Conservation (phyloP, 2,113 vertebrate species). For the Montifringilla adamsi region DNA sequence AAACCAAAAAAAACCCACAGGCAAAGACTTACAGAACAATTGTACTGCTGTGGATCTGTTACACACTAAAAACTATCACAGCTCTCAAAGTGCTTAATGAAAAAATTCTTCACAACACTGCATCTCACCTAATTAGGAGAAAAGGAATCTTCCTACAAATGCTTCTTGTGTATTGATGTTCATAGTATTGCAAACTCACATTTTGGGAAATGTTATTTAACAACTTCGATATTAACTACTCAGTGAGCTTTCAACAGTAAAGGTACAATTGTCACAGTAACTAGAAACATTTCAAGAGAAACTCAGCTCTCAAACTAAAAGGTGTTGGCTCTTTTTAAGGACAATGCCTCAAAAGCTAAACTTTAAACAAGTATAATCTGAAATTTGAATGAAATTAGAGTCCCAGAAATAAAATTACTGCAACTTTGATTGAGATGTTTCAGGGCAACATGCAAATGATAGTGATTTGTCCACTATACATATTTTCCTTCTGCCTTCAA, state of each 20-base stretch:
- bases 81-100: not conserved
- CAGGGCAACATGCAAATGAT: not conserved
- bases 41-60: not conserved
- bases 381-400: not conserved
- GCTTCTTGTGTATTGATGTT: not conserved
- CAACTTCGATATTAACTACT: not conserved
- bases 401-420: not conserved
- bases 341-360: not conserved
- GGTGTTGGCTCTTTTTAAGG: not conserved
- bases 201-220: not conserved
- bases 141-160: not conserved
- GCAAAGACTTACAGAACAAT: not conserved
- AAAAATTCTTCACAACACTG: not conserved
- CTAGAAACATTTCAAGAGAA: not conserved
- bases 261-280: not conserved
- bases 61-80: not conserved
- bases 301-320: not conserved
- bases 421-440: not conserved
- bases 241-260: not conserved
- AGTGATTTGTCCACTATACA: fast-evolving
- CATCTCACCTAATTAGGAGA: not conserved
- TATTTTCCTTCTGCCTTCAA: not conserved
- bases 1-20: not conserved
- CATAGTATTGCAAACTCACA: not conserved
- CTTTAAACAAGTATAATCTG: not conserved